Evolutionary conservation across 2,888 invertebrate species (phyloP).

Genomic region (Ennomos fuscantarius): DNA sequence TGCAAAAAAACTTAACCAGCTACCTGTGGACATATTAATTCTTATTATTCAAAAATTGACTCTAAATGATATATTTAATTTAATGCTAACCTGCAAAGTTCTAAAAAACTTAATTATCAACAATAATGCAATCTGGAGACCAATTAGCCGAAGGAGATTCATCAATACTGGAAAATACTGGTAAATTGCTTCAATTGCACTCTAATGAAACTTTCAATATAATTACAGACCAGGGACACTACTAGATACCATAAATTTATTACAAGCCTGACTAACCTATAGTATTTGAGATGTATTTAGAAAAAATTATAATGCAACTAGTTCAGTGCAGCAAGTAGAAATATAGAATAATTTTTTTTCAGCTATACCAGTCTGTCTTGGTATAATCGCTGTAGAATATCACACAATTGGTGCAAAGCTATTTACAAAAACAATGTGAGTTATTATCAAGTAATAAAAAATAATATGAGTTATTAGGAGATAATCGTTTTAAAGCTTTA

Average conservation of each 20-base stretch:
- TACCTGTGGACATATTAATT: slow-evolving; percentile 67
- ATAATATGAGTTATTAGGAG: not conserved
- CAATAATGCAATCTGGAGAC: slow-evolving; percentile 67
- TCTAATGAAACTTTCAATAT: no score
- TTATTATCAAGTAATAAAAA: not conserved
- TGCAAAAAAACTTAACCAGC: slow-evolving; percentile 39
- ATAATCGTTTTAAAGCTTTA: no score
- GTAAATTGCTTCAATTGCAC: slow-evolving; percentile 13
- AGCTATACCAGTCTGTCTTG: slow-evolving; percentile 48
- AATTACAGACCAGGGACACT: not conserved
- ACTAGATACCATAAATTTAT: not conserved
- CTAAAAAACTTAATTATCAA: slow-evolving; percentile 57
- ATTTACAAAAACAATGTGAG: slow-evolving; percentile 56
- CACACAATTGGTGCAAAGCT: slow-evolving; percentile 72
- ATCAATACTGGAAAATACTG: slow-evolving; percentile 6
- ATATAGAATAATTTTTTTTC: slow-evolving; percentile 6
- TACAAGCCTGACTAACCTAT: no score
- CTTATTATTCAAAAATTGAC: slow-evolving; percentile 60
- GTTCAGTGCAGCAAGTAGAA: no score
- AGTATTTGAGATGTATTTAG: no score
- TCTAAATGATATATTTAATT: slow-evolving; percentile 59
- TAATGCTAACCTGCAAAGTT: slow-evolving; percentile 68
- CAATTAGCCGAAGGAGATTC: slow-evolving; percentile 15
- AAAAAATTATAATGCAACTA: no score
- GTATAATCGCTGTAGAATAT: slow-evolving; percentile 65